Conservation (phyloP, 2,797 vertebrate species). For the Hippocampus kuda region DNA sequence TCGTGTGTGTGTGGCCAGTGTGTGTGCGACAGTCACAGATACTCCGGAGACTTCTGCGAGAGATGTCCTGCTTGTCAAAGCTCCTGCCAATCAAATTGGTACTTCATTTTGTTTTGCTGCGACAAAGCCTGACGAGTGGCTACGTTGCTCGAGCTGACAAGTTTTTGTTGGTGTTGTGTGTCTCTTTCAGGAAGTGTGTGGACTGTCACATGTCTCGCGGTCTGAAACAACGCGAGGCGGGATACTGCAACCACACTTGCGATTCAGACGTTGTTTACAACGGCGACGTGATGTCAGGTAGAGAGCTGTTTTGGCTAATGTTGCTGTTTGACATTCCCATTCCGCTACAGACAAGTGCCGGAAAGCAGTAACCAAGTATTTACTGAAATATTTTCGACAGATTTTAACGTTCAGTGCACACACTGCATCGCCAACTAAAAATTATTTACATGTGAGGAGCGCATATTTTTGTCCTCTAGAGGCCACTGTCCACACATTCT, state of each 20-base stretch:
- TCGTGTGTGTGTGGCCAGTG: constrained; percentile 83
- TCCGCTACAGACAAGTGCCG: no score
- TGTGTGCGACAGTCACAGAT: constrained; percentile 72
- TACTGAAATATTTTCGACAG: no score
- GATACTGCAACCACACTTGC: constrained; percentile 77
- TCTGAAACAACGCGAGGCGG: constrained; percentile 55
- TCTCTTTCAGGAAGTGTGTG: constrained; percentile 75
- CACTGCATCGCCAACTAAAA: no score
- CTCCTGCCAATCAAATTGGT: constrained; percentile 82
- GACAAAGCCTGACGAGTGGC: not conserved
- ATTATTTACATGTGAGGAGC: no score
- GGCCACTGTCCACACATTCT: no score
- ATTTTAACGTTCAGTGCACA: no score
- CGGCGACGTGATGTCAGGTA: constrained; percentile 73
- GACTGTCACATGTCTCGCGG: constrained; percentile 76
- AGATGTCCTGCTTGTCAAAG: constrained; percentile 77
- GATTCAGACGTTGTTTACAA: constrained; percentile 64
- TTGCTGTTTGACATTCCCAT: not conserved
- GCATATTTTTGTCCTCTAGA: no score
- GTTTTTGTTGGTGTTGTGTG: not conserved
- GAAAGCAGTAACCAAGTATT: no score
- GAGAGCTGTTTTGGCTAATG: not conserved
- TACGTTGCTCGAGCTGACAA: not conserved
- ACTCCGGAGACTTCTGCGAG: constrained; percentile 82
- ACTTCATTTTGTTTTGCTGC: constrained; percentile 25